Evolutionary conservation across 2,888 invertebrate species (phyloP), one percentile per base, ranked within the genome.

Genomic region (Argyresthia goedartella): DNA sequence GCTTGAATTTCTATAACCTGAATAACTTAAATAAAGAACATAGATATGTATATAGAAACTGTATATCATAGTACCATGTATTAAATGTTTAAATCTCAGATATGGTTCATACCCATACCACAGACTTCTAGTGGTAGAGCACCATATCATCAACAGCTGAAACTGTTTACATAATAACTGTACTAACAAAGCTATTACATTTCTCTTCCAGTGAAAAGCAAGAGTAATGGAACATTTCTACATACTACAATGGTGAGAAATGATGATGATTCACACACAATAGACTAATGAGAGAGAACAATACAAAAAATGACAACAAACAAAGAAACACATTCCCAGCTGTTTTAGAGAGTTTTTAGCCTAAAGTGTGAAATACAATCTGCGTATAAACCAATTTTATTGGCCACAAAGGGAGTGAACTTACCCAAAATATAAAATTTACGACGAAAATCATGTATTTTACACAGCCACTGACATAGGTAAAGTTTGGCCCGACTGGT

Each of bases 391-490:
- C 39, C n/a, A 39, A n/a, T 39, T 39, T 1, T 8, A 11, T 9
- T 1, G 39, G 9, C 9, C n/a, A 39, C n/a, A 3, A n/a, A 46
- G n/a, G 8, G 11, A 25, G 11, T 25, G 25, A 52, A 89, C 93
- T 90, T 80, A 95, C 95, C 96, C 95, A 96, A 80, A 95, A 95
- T 62, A 95, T 85, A 73, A 96, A 95, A 85, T 96, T 96, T 63
- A 95, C 88, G 66, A 95, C 88, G 81, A 96, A 96, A 77, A 96
- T 93, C 85, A 94, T 91, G 76, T 96, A 96, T 81, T 96, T 96
- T 50, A 95, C 93, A 79, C 94, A 94, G 49, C 94, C 92, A 76
- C 94, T 95, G 65, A 95, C 94, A 70, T 93, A 93, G 1, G 93
- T 93, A 69, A 92, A 93, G 78, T 92, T 92, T 64, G 91, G 25